These are phyloP conservation scores for Tauraco erythrolophus DNA, from an alignment of 2,113 vertebrate species.

Conservation along the genomic window DNA sequence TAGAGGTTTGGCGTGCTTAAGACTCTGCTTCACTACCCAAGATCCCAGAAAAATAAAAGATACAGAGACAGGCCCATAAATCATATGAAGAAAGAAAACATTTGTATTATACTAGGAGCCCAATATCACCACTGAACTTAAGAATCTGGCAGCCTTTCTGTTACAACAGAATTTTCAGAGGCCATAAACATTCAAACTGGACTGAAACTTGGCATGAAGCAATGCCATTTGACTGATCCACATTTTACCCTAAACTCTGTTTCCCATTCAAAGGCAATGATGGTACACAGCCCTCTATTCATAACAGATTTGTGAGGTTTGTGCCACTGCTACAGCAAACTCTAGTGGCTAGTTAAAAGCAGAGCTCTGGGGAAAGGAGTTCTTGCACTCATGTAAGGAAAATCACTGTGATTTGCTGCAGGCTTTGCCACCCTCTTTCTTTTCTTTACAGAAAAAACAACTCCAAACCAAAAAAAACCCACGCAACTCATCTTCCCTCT, in stretches of 20 bases:
- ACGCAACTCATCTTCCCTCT: neutral
- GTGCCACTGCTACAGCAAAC: conserved; percentile 8
- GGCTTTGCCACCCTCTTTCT: neutral
- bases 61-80: conserved; percentile 21
- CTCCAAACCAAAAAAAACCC: neutral
- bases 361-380: neutral
- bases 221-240: conserved; percentile 6
- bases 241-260: neutral
- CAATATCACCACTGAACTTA: neutral
- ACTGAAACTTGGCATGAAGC: conserved; percentile 31
- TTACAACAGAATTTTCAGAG: conserved; percentile 28
- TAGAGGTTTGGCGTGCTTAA: conserved; percentile 8
- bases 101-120: neutral
- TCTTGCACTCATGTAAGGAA: neutral
- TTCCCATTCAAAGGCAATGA: conserved; percentile 7
- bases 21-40: neutral
- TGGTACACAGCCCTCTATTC: neutral
- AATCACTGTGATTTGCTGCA: neutral
- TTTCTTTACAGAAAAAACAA: neutral
- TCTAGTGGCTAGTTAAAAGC: neutral
- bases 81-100: conserved; percentile 35
- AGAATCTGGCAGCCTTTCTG: conserved; percentile 12
- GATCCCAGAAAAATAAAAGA: conserved; percentile 33
- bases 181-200: neutral
- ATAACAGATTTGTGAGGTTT: neutral